A percentile compares a stretch with the other conserved stretches of the same genome.
These are phyloP conservation scores for Vidua macroura DNA, from an alignment of 2,113 vertebrate genomes.

Conservation along the genomic window DNA sequence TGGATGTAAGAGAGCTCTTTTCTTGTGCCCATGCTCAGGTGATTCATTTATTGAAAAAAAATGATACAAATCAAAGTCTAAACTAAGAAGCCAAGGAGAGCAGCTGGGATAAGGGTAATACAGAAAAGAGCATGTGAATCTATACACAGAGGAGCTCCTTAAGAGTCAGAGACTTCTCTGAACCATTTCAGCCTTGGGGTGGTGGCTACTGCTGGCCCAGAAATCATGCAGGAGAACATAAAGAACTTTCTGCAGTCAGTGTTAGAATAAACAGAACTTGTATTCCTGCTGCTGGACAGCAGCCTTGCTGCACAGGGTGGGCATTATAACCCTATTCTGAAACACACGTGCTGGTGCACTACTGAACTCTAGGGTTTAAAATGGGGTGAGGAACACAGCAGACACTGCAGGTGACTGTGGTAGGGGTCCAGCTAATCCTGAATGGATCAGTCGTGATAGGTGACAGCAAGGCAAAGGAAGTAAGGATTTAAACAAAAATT, in stretches of 20 bases:
- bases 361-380: not conserved
- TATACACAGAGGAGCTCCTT: not conserved
- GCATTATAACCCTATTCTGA: not conserved
- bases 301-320: not conserved
- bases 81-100: not conserved
- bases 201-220: not conserved
- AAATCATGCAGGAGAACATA: not conserved
- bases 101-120: not conserved
- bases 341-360: not conserved
- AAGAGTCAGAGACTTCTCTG: not conserved
- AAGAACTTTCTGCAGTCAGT: not conserved
- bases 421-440: not conserved
- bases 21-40: not conserved
- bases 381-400: not conserved
- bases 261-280: not conserved
- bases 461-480: not conserved
- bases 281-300: not conserved
- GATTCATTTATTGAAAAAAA: not conserved
- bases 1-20: not conserved
- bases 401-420: not conserved
- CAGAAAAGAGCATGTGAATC: not conserved
- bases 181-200: not conserved
- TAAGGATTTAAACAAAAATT: not conserved
- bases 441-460: rapidly evolving
- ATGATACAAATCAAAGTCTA: not conserved